A percentile compares a stretch with the other conserved stretches of the same genome.
phyloP scores from a whole-genome alignment of 2,888 invertebrate species.

The Drosophila emarginata region DNA sequence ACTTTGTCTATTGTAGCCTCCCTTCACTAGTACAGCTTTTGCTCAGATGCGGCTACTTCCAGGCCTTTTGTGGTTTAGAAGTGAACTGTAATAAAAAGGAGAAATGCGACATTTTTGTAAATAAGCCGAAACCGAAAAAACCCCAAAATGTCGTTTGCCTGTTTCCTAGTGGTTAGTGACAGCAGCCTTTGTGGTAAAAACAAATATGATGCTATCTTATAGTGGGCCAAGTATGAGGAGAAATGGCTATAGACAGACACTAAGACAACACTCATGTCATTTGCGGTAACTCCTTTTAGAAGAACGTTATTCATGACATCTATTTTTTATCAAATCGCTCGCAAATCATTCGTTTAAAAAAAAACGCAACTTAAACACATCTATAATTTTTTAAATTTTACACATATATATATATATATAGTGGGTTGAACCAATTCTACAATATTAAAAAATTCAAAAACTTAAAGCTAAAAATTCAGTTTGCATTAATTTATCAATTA shows the following conservation, averaged over 20 bases:
- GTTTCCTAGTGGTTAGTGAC: conserved; percentile 12
- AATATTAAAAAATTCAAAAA: too few relatives aligned
- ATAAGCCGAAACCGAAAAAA: conserved; percentile 54
- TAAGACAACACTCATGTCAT: not conserved
- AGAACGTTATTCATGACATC: too few relatives aligned
- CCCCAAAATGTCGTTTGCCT: conserved; percentile 41
- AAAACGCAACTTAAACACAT: too few relatives aligned
- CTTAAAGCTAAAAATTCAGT: too few relatives aligned
- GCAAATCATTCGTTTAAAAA: too few relatives aligned
- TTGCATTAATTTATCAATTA: too few relatives aligned
- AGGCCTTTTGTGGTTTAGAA: conserved; percentile 38
- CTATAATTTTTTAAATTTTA: too few relatives aligned
- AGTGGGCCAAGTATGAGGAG: not conserved
- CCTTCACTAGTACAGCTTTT: not conserved
- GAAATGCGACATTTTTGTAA: conserved; percentile 54
- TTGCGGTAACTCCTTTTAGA: not conserved
- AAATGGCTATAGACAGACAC: not conserved
- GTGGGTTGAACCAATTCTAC: too few relatives aligned
- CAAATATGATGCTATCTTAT: not conserved
- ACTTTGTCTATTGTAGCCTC: conserved; percentile 58
- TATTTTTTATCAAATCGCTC: too few relatives aligned
- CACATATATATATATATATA: too few relatives aligned
- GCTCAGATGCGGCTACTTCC: not conserved
- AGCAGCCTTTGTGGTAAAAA: conserved; percentile 34
- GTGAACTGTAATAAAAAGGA: conserved; percentile 61